phyloP scores from a whole-genome alignment of 2,797 vertebrate genomes.

The Crocidura indochinensis region DNA sequence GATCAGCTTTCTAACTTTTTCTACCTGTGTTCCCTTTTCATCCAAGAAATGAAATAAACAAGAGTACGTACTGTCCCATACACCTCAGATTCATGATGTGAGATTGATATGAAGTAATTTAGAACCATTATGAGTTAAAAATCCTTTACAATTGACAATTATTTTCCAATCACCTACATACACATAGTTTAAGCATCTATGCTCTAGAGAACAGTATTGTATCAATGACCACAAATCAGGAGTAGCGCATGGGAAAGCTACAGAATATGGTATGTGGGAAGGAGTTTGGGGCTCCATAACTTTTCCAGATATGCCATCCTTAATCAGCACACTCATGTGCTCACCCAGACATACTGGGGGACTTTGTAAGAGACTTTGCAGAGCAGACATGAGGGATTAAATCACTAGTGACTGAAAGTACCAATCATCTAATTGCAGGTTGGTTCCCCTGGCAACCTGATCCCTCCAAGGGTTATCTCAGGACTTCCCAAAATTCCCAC shows the following conservation, averaged over 20 bases:
- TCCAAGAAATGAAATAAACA: too few species aligned
- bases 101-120: too few species aligned
- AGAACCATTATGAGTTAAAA: too few species aligned
- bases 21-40: too few species aligned
- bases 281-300: too few species aligned
- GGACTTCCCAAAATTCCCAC: neutral
- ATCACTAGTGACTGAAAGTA: neutral
- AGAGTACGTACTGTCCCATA: too few species aligned
- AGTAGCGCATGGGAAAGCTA: neutral
- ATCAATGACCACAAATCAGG: neutral
- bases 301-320: neutral
- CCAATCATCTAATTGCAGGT: neutral
- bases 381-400: neutral
- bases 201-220: neutral
- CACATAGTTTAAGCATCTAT: too few species aligned
- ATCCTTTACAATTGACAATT: too few species aligned
- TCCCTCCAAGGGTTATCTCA: neutral
- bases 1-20: neutral
- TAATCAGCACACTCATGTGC: too few species aligned
- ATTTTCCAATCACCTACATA: too few species aligned
- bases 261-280: neutral
- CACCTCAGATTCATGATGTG: too few species aligned
- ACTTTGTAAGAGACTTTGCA: neutral
- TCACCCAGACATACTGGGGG: neutral
- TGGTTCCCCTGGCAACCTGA: neutral